Conservation (phyloP, 2,888 invertebrate species). For the Pterostichus madidus region DNA sequence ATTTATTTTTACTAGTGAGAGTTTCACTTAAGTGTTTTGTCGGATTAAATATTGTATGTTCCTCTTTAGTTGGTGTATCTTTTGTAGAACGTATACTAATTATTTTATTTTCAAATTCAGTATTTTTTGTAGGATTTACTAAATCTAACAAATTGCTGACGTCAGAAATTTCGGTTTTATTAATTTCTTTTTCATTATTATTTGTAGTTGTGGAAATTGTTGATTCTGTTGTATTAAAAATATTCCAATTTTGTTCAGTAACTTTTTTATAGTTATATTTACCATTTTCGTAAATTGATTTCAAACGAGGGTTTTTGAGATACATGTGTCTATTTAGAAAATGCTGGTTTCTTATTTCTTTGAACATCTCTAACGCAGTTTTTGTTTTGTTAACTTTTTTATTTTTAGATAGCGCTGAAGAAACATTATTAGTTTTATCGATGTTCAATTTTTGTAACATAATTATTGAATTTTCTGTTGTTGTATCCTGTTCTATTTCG, state of each 20-base stretch:
- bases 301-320: slow-evolving; percentile 18
- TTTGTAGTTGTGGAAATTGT: slow-evolving; percentile 10
- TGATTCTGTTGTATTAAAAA: slow-evolving; percentile 23
- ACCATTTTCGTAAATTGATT: slow-evolving; percentile 19
- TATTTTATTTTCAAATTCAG: slow-evolving; percentile 13
- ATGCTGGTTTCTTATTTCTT: slow-evolving; percentile 30
- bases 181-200: slow-evolving; percentile 1
- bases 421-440: not conserved
- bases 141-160: not conserved
- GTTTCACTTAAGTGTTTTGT: not conserved
- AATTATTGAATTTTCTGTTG: not conserved
- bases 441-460: not conserved
- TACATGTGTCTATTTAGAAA: slow-evolving; percentile 20
- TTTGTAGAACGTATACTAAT: slow-evolving; percentile 23
- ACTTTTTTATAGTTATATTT: not conserved
- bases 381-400: slow-evolving; percentile 8
- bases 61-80: not conserved
- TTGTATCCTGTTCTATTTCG: not conserved
- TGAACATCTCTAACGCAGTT: not conserved
- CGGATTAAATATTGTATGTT: not conserved
- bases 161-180: not conserved
- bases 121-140: not conserved
- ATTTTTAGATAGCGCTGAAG: slow-evolving; percentile 5
- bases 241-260: not conserved
- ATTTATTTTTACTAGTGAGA: slow-evolving; percentile 5